Conservation (phyloP, 2,888 invertebrate species). For the Ochropleura plecta region DNA sequence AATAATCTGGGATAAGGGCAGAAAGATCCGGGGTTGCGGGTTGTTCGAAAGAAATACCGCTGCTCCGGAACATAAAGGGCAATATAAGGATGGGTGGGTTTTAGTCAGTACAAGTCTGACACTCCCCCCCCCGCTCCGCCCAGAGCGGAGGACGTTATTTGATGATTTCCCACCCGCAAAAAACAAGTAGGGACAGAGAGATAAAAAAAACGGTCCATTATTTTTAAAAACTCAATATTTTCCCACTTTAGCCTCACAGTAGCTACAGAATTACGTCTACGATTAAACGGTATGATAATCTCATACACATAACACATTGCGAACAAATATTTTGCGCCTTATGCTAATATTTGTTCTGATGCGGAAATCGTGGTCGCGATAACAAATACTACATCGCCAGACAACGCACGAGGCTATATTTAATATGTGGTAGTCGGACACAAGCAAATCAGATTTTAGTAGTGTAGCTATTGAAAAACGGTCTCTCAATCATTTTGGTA, state of each 20-base stretch:
- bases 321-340: conserved; percentile 29
- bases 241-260: not conserved
- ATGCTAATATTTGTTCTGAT: conserved; percentile 46
- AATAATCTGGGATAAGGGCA: not conserved
- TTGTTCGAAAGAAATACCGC: no score
- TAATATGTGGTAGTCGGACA: conserved; percentile 22
- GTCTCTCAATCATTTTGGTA: not conserved
- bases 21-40: not conserved
- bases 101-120: no score
- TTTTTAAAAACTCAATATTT: no score
- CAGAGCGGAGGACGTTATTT: no score
- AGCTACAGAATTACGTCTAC: conserved; percentile 1
- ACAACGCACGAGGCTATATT: conserved; percentile 12
- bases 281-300: conserved; percentile 14
- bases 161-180: no score
- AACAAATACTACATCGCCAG: conserved; percentile 18
- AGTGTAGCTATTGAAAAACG: not conserved
- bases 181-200: no score
- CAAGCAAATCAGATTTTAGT: conserved; percentile 1
- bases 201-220: no score
- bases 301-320: conserved; percentile 23
- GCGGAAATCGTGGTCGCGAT: conserved; percentile 37
- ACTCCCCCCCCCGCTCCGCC: no score
- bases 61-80: no score
- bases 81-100: no score